These are phyloP conservation scores for Ursus arctos DNA, from an alignment of 2,113 vertebrate species.

Conservation along the genomic window DNA sequence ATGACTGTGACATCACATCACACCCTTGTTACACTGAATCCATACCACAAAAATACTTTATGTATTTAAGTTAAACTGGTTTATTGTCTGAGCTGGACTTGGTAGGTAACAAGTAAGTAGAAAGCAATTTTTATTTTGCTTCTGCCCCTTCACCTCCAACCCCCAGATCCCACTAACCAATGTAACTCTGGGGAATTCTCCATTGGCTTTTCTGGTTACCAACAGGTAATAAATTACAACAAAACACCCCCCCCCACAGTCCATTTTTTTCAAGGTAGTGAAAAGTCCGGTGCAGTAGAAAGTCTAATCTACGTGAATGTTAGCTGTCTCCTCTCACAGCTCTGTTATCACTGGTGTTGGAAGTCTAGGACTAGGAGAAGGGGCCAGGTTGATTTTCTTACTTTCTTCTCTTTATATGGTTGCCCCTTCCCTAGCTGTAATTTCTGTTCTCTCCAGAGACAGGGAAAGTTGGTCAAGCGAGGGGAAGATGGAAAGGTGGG, in stretches of 20 bases:
- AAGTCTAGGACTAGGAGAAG: not conserved
- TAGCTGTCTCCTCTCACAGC: not conserved
- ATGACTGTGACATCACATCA: not conserved
- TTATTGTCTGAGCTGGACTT: slow-evolving; percentile 4
- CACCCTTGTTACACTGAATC: not conserved
- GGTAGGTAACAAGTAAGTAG: not conserved
- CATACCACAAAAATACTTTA: not conserved
- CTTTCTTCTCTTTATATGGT: not conserved
- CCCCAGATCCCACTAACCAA: not conserved
- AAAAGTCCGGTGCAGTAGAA: not conserved
- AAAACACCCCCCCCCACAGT: not conserved
- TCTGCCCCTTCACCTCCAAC: not conserved
- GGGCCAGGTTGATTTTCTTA: not conserved
- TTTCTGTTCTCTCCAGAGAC: not conserved
- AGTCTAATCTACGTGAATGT: not conserved
- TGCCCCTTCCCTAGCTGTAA: not conserved
- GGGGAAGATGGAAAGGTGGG: not conserved
- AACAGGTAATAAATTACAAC: not conserved
- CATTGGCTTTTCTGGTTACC: slow-evolving; percentile 21
- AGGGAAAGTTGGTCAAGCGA: not conserved
- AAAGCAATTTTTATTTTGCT: slow-evolving; percentile 45
- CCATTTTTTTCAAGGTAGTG: not conserved
- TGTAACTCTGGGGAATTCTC: not conserved
- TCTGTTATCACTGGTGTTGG: not conserved
- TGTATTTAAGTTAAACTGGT: not conserved